These are phyloP conservation scores for Argya squamiceps DNA, from an alignment of 2,797 vertebrate genomes.

Conservation along the genomic window DNA sequence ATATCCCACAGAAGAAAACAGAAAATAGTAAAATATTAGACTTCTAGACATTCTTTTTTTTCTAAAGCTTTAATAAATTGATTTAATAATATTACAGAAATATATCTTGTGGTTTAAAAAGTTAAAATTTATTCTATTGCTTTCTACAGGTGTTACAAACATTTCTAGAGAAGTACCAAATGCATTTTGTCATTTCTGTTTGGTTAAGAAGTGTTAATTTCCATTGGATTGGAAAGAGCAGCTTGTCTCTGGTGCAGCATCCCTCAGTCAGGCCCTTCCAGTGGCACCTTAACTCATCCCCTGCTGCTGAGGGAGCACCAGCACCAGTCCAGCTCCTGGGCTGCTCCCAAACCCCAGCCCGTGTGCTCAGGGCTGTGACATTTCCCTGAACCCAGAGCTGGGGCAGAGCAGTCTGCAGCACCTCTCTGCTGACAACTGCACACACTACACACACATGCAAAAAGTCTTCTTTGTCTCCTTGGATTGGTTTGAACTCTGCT, in stretches of 20 bases:
- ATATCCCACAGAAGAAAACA: neutral
- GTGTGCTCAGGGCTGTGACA: neutral
- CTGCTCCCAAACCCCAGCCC: slow-evolving; percentile 12
- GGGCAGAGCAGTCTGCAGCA: slow-evolving; percentile 24
- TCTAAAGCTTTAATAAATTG: neutral
- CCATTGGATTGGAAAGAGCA: neutral
- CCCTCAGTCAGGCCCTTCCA: slow-evolving; percentile 13
- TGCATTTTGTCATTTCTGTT: neutral
- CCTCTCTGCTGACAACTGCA: slow-evolving; percentile 23
- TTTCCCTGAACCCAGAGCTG: slow-evolving; percentile 6
- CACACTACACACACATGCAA: neutral
- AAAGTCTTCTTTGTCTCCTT: neutral
- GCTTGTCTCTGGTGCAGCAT: neutral
- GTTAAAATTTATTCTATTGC: neutral
- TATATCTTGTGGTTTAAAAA: neutral
- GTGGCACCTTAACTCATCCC: neutral
- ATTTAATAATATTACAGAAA: neutral
- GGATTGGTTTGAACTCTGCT: neutral
- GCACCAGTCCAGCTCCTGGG: slow-evolving; percentile 9
- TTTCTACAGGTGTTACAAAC: neutral
- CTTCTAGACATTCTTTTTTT: neutral
- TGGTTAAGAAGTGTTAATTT: neutral
- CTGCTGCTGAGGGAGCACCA: neutral
- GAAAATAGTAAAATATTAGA: neutral
- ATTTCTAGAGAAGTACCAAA: neutral